These are phyloP conservation scores for Pomatostomus ruficeps DNA, from an alignment of 2,113 vertebrate species.

Conservation along the genomic window DNA sequence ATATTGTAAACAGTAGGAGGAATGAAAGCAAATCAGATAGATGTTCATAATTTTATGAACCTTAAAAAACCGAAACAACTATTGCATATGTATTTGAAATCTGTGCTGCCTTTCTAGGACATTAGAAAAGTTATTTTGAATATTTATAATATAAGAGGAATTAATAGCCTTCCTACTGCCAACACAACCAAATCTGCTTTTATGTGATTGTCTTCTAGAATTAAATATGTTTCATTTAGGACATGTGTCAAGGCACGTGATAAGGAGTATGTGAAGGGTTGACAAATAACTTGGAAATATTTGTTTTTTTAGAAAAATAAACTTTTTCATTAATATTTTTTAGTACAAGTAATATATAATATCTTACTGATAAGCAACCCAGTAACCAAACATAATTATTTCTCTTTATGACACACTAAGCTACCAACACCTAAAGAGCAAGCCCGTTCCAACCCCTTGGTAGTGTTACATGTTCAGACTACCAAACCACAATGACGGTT, in stretches of 20 bases:
- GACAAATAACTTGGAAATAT: neutral
- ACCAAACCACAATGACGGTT: neutral
- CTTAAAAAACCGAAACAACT: neutral
- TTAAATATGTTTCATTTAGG: neutral
- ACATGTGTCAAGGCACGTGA: accelerated
- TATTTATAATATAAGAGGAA: neutral
- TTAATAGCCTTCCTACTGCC: neutral
- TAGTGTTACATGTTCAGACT: neutral
- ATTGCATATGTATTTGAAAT: neutral
- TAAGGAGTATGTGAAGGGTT: neutral
- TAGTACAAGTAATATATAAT: neutral
- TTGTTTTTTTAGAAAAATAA: neutral
- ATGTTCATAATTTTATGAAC: neutral
- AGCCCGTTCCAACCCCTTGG: accelerated
- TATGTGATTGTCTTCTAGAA: neutral
- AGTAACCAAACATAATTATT: neutral
- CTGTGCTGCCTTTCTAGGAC: neutral
- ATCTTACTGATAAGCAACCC: neutral
- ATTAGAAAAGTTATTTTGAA: neutral
- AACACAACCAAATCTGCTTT: neutral
- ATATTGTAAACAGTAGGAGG: neutral
- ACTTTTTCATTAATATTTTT: neutral
- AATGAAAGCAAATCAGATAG: neutral
- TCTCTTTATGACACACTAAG: neutral
- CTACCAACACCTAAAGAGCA: neutral